phyloP scores from a whole-genome alignment of 2,888 invertebrate genomes.

The Syrphus vitripennis region DNA sequence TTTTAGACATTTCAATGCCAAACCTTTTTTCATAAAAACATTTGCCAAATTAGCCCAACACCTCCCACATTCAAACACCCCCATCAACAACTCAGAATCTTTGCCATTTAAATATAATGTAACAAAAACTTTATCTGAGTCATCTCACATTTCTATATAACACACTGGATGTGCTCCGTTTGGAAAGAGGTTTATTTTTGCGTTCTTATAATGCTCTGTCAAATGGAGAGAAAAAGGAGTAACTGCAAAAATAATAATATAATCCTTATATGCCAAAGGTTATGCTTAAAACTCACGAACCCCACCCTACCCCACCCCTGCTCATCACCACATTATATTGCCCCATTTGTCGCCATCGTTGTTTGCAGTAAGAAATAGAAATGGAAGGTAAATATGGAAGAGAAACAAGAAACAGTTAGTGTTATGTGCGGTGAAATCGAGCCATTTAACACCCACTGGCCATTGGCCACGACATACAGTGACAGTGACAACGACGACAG shows the following conservation, averaged over 20 bases:
- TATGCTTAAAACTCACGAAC: constrained; percentile 40
- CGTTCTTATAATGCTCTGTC: constrained; percentile 28
- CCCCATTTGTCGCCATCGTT: neutral
- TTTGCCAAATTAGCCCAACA: neutral
- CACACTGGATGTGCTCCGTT: neutral
- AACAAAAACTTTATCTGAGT: constrained; percentile 28
- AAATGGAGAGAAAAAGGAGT: constrained; percentile 10
- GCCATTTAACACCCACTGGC: constrained; percentile 45
- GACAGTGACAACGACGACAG: neutral
- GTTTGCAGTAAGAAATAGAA: neutral
- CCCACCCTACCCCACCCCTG: neutral
- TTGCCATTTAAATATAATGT: neutral
- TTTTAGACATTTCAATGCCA: neutral
- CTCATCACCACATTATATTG: neutral
- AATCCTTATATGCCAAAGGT: constrained; percentile 9
- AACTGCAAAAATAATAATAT: constrained; percentile 12
- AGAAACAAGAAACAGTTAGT: neutral
- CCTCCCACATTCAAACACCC: neutral
- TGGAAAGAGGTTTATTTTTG: neutral
- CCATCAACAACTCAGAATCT: neutral
- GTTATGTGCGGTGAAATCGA: constrained; percentile 39
- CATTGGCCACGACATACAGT: constrained; percentile 2
- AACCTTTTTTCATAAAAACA: neutral
- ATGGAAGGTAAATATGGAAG: constrained; percentile 10
- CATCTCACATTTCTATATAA: constrained; percentile 4